Percentiles rank a stretch among this genome's conserved stretches.
Evolutionary conservation across 2,113 vertebrate genomes (phyloP).

Genomic region (Perognathus longimembris): DNA sequence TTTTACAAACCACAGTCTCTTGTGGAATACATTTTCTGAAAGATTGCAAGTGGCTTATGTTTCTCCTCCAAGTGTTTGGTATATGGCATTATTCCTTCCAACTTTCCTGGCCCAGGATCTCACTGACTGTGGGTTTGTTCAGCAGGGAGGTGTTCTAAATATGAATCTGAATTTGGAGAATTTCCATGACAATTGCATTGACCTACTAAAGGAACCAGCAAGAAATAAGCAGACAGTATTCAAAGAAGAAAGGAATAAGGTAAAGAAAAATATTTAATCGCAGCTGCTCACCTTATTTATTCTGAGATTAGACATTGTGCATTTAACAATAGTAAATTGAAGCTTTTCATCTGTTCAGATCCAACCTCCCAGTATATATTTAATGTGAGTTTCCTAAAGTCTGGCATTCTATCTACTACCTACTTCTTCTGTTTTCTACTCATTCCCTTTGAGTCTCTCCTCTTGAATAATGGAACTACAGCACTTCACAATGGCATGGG

Average conservation of each 20-base stretch:
- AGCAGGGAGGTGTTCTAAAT: slow-evolving; percentile 73
- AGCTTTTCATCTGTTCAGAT: not conserved
- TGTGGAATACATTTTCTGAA: slow-evolving; percentile 15
- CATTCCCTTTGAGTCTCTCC: not conserved
- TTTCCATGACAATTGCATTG: slow-evolving; percentile 56
- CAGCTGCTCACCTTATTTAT: not conserved
- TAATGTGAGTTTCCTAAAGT: not conserved
- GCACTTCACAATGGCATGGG: not conserved
- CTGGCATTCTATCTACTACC: not conserved
- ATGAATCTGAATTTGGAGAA: slow-evolving; percentile 50
- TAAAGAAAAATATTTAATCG: slow-evolving; percentile 60
- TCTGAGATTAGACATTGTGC: not conserved
- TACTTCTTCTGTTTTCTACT: not conserved
- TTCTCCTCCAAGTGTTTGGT: slow-evolving; percentile 6
- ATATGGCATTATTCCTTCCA: not conserved
- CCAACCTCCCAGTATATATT: not conserved
- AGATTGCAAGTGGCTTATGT: not conserved
- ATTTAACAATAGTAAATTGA: not conserved
- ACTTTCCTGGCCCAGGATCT: not conserved
- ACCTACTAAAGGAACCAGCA: slow-evolving; percentile 66
- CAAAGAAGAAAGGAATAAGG: slow-evolving; percentile 56
- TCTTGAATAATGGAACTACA: not conserved
- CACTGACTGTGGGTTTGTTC: slow-evolving; percentile 56
- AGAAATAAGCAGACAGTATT: slow-evolving; percentile 51
- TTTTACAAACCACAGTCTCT: slow-evolving; percentile 14